Evolutionary conservation across 2,888 invertebrate species (phyloP), one percentile per base, ranked within the genome.

Genomic region (Megamerina dolium): DNA sequence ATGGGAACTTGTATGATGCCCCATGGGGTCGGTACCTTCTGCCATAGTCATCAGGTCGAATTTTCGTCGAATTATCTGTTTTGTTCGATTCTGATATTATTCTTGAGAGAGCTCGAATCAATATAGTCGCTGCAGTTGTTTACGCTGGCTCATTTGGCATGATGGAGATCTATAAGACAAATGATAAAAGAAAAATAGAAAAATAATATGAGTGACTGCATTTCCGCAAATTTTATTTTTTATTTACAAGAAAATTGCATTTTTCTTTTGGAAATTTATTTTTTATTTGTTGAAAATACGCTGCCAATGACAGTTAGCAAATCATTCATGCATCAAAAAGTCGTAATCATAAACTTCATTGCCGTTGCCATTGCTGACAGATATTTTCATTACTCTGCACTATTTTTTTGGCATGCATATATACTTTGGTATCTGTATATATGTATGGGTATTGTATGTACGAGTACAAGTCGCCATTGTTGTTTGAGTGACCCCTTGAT

Each of bases 31-130:
- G 70, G 75, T 75, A 71, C 77, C 77, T 76, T 79, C 79, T 74
- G 83, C 83, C 83, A 83, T 83, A 75, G 83, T 83, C 83, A 83
- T 82, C 73, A 75, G 77, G 70, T 72, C 68, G 64, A 62, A 51
- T 57, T 66, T 68, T 60, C 64, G 57, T 54, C 49, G 35, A 42
- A 41, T 41, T 44, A 39, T 34, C 36, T 26, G 31, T 18, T 16
- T 14, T 23, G 26, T 41, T 26, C 26, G 17, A 32, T 16, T 18
- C 27, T 41, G 23, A 12, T 20, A 35, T 35, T 23, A 14, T 23
- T 23, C 16, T 16, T 20, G 17, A 37, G 17, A 29, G 9, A 31
- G 31, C 37, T n/a, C 37, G 29, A 19, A 18, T 26, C 18, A 16
- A 8, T 20, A 3, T 9, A 3, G 14, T 12, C 13, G 20, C 35